phyloP scores from a whole-genome alignment of 2,888 invertebrate genomes.

The Macrophya alboannulata region DNA sequence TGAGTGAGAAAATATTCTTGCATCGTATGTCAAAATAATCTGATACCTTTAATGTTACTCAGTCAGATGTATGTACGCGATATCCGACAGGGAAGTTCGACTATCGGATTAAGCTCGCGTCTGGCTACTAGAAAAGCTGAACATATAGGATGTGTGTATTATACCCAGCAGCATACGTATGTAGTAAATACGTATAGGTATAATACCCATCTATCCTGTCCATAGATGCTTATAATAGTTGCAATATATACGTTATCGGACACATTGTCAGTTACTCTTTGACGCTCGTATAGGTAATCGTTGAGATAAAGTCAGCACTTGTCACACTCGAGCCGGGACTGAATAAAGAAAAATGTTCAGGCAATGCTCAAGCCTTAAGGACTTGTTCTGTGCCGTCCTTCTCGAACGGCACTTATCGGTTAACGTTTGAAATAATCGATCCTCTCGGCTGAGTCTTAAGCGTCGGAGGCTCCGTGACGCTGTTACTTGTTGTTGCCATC shows the following conservation, averaged over 20 bases:
- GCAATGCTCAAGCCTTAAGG: conserved; percentile 38
- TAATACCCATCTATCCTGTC: not conserved
- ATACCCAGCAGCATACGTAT: not conserved
- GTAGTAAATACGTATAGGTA: not conserved
- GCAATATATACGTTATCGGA: conserved; percentile 15
- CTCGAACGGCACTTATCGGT: conserved; percentile 45
- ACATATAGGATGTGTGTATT: not conserved
- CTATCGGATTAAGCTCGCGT: conserved; percentile 19
- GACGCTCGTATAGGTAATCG: conserved; percentile 18
- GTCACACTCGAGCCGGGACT: conserved; percentile 8
- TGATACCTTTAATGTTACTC: not conserved
- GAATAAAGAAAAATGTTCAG: conserved; percentile 33
- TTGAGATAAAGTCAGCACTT: conserved; percentile 34
- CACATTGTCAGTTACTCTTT: conserved; percentile 19
- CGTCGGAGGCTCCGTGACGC: conserved; percentile 23
- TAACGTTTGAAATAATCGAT: conserved; percentile 50
- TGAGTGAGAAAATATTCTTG: conserved; percentile 11
- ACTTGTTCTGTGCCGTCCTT: conserved; percentile 42
- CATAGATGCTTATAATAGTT: not conserved
- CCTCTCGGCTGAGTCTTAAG: conserved; percentile 35
- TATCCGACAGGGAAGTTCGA: conserved; percentile 6
- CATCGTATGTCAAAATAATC: conserved; percentile 25
- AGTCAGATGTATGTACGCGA: conserved; percentile 2
- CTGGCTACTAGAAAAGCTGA: conserved; percentile 7
- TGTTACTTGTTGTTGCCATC: conserved; percentile 40